Percentiles rank a stretch among this genome's conserved stretches.
Conservation (phyloP, 2,888 invertebrate genomes). For the Criorhina ranunculi region DNA sequence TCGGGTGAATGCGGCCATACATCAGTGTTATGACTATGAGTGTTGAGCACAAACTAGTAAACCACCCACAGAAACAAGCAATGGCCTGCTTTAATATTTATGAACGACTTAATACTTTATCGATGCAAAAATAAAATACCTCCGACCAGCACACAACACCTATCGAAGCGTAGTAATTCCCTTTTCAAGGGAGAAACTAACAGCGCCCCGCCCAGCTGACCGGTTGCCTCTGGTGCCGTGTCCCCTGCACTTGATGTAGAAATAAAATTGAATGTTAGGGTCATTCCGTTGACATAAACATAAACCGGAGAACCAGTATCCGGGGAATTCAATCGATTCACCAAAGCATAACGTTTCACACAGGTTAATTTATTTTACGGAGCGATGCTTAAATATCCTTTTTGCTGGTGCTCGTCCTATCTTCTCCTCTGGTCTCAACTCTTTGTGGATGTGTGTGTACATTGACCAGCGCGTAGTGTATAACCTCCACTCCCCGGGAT, state of each 20-base stretch:
- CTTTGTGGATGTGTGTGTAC: conserved; percentile 15
- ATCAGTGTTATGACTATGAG: conserved; percentile 41
- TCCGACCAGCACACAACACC: conserved; percentile 3
- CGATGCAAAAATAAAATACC: conserved; percentile 64
- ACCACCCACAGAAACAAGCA: conserved; percentile 44
- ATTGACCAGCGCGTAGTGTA: conserved; percentile 42
- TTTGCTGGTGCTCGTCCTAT: conserved; percentile 45
- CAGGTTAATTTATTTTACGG: conserved; percentile 75
- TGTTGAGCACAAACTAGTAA: conserved; percentile 28
- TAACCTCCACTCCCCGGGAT: not conserved
- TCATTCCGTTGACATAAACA: conserved; percentile 72
- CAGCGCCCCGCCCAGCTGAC: conserved; percentile 5
- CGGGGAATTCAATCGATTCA: conserved; percentile 75
- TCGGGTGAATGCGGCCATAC: not conserved
- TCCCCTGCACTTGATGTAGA: conserved; percentile 58
- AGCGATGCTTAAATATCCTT: conserved; percentile 73
- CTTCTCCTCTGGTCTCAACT: conserved; percentile 6
- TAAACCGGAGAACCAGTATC: conserved; percentile 68
- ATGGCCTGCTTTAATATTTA: conserved; percentile 69
- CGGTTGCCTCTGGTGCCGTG: conserved; percentile 28
- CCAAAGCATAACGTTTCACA: conserved; percentile 75
- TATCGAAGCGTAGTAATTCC: conserved; percentile 62
- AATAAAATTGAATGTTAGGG: conserved; percentile 75
- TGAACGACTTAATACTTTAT: conserved; percentile 75
- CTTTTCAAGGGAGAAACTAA: conserved; percentile 60